Evolutionary conservation across 2,888 invertebrate genomes (phyloP), one percentile per base, ranked within the genome.

Genomic region (Calameuta filiformis): DNA sequence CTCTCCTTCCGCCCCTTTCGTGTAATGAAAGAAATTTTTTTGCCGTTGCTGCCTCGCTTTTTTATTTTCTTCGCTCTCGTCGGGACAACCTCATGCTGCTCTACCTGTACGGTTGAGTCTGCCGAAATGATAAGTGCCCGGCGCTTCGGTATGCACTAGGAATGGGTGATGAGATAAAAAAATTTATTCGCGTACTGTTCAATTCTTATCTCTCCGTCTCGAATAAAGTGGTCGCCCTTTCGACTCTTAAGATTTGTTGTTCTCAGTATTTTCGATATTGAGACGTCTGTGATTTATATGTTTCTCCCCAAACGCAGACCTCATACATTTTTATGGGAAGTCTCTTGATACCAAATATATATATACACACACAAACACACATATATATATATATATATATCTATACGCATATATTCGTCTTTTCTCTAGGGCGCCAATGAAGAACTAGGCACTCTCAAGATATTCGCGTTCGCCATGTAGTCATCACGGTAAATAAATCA

Each of bases 401-500:
- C 56, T 23, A 23, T 56, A 23, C 23, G 9, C 9, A 23, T 56
- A 56, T 23, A 56, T 56, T 56, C 56, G 9, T 15, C 56, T 56
- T 56, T 56, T 56, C 56, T 56, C 56, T 56, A 23, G 23, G 56
- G 56, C 23, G 56, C 9, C 23, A 56, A 56, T 56, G 56, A 56
- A 56, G 56, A 23, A 56, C 56, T 9, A 56, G 56, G 6, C 23
- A 15, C 56, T 40, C 37, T 56, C 56, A 4, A 71, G 71, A 71
- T 11, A 23, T 71, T 71, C 34, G 15, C 33, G 33, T 34, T 31
- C 2, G 12, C 71, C 6, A 4, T 34, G 12, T 71, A 71, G 71
- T 71, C 71, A 34, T 71, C 71, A 9, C 31, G 71, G 33, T 71
- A 71, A 71, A 71, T 71, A 71, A 71, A 71, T 71, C 71, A 71